Percentiles rank a stretch among this genome's conserved stretches.
These are phyloP conservation scores for Malaclemys terrapin DNA, from an alignment of 2,113 vertebrate species.

Conservation along the genomic window DNA sequence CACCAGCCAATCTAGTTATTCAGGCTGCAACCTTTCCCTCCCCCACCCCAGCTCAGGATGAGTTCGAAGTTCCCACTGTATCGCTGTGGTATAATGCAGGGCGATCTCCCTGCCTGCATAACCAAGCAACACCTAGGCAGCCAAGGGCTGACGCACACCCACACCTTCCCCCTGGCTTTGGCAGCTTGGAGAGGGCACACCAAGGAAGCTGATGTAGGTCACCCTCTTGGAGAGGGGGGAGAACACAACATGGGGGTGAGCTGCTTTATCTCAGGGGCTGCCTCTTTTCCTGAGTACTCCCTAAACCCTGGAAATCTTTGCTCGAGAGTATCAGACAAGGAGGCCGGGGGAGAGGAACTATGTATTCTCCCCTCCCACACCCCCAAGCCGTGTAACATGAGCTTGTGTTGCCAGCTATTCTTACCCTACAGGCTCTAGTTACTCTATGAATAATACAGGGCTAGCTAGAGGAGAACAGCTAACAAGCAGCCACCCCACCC, in stretches of 20 bases:
- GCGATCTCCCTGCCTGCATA: conserved; percentile 14
- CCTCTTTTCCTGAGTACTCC: not conserved
- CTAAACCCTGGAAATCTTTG: not conserved
- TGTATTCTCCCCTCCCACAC: not conserved
- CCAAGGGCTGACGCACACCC: not conserved
- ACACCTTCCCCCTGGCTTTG: not conserved
- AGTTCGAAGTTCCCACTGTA: conserved; percentile 68
- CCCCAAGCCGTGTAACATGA: conserved; percentile 26
- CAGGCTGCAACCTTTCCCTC: not conserved
- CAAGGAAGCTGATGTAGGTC: not conserved
- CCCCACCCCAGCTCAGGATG: conserved; percentile 26
- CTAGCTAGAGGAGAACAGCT: not conserved
- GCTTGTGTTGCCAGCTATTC: conserved; percentile 33
- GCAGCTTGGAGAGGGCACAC: not conserved
- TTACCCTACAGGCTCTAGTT: conserved; percentile 51
- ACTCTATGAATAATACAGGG: conserved; percentile 69
- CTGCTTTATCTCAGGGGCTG: not conserved
- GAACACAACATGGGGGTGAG: not conserved
- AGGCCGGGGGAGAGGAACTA: not conserved
- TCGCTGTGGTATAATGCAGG: conserved; percentile 22
- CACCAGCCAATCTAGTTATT: not conserved
- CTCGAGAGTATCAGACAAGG: conserved; percentile 31
- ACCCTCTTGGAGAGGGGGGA: not conserved
- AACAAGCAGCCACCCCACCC: not conserved
- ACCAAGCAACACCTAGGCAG: conserved; percentile 22